Evolutionary conservation across 2,797 vertebrate species (phyloP), one percentile per base, ranked within the genome.

Genomic region (Hippopotamyrus pictus): DNA sequence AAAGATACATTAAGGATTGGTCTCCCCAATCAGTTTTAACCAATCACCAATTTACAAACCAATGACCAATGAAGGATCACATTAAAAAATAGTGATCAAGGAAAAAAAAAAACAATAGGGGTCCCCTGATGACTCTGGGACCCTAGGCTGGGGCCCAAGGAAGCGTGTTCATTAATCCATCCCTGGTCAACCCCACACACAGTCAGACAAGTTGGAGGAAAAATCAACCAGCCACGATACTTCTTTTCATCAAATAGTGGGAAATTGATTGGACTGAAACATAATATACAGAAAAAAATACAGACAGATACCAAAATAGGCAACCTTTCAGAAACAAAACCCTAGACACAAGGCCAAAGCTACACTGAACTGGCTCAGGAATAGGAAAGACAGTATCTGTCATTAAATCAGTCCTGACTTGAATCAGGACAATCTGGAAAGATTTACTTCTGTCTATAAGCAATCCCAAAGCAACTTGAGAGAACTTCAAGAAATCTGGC

Each of bases 351-450:
- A 85, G 48, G 11, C 25, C n/a, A 46, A 25, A 29, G 5, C 83
- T 85, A 9, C 22, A 29, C 22, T 53, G 83, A 51, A 50, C n/a
- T 50, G 48, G 48, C 22, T 25, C 22, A 48, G 11, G 44, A 50
- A 83, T 51, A 85, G 25, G 44, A 85, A 85, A 85, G 83, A 51
- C 46, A 85, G n/a, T 50, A 85, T 85, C 83, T 85, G n/a, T 85
- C 48, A 48, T 51, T 85, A 85, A 85, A 85, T 85, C 76, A 82
- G 76, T 53, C 48, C 46, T 85, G 83, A 51, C 48, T 51, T 85
- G 83, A 85, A 85, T 50, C 83, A 51, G 83, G 76, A 85, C 46
- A 50, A 85, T 85, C 83, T 85, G 46, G 48, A 85, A 50, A 51
- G 46, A 85, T 85, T 85, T 85, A 85, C 48, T 82, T 46, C 19